Conservation (phyloP, 2,888 invertebrate species). For the Patella caerulea region DNA sequence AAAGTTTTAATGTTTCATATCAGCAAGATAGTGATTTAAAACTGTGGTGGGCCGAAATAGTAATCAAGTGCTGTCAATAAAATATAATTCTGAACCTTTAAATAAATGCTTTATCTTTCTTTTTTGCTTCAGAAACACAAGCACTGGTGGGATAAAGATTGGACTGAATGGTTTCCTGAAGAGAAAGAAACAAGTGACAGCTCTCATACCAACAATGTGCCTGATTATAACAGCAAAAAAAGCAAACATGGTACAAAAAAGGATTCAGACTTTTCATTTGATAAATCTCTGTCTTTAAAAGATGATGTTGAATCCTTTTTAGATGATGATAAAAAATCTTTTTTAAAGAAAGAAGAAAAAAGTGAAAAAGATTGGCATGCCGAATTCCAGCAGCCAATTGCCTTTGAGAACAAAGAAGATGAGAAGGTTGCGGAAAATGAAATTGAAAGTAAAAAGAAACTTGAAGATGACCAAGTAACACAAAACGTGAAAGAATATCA, state of each 20-base stretch:
- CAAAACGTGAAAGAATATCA: constrained; percentile 12
- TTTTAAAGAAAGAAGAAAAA: constrained; percentile 1
- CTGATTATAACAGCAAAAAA: not conserved
- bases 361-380: constrained; percentile 23
- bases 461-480: constrained; percentile 10
- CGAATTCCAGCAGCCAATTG: constrained; percentile 20
- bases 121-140: too few species aligned
- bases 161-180: not conserved
- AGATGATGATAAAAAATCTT: not conserved
- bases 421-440: not conserved
- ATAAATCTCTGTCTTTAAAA: not conserved
- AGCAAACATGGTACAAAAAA: not conserved
- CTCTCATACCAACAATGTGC: not conserved
- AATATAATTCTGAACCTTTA: too few species aligned
- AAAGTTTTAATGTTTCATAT: too few species aligned
- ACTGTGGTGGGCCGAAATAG: too few species aligned
- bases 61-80: too few species aligned
- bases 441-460: not conserved
- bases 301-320: not conserved
- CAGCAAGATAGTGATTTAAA: too few species aligned
- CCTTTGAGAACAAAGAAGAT: constrained; percentile 24
- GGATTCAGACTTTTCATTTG: constrained; percentile 7
- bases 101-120: too few species aligned
- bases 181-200: not conserved
- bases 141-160: not conserved